Percentiles rank a stretch among this genome's conserved stretches.
Evolutionary conservation across 2,113 vertebrate genomes (phyloP).

Genomic region (Callocephalon fimbriatum): DNA sequence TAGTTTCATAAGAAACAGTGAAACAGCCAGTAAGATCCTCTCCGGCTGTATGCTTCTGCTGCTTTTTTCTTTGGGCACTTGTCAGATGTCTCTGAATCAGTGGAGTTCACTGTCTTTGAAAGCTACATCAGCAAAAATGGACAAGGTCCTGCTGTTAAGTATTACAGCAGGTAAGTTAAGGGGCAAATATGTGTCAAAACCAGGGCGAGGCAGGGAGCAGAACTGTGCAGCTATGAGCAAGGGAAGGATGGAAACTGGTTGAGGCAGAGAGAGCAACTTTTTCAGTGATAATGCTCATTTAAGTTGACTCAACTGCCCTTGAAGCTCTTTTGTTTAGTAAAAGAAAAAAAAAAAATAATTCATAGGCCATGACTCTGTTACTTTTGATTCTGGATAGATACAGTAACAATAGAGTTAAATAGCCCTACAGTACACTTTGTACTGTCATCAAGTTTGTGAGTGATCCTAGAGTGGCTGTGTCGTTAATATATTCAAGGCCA

Average conservation of each 20-base stretch:
- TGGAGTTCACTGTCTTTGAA: not conserved
- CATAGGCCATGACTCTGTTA: not conserved
- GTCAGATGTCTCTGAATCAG: not conserved
- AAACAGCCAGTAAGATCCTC: not conserved
- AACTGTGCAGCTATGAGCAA: not conserved
- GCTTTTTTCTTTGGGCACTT: not conserved
- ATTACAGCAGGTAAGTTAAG: not conserved
- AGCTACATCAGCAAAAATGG: not conserved
- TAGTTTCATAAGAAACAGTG: not conserved
- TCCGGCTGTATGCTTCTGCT: not conserved
- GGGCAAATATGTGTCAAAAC: not conserved
- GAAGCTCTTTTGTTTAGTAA: not conserved
- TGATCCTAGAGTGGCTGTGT: not conserved
- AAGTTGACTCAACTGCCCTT: not conserved
- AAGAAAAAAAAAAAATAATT: fast-evolving
- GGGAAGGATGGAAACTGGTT: not conserved
- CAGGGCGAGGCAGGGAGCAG: not conserved
- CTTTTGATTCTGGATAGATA: not conserved
- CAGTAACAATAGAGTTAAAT: not conserved
- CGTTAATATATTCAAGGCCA: not conserved
- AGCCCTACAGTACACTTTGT: not conserved
- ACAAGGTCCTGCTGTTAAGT: not conserved
- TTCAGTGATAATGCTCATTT: not conserved
- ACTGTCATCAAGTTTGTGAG: not conserved
- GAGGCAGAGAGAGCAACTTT: not conserved